Percentiles rank a stretch among this genome's conserved stretches.
These are phyloP conservation scores for Gobio occitaniae DNA, from an alignment of 2,797 vertebrate species.

Conservation along the genomic window DNA sequence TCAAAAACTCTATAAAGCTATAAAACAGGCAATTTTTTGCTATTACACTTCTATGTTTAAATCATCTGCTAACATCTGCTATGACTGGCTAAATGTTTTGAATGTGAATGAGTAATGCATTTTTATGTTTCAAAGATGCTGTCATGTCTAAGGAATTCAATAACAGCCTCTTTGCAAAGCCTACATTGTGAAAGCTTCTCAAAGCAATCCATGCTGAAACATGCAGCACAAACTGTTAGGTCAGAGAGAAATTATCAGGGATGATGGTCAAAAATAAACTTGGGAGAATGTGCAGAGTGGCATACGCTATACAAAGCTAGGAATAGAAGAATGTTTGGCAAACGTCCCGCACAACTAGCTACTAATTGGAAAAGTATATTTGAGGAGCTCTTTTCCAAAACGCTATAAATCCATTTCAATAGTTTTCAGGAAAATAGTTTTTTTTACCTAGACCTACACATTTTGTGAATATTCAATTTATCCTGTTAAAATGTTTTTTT, in stretches of 20 bases:
- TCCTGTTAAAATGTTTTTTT: too few species aligned
- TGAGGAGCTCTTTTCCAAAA: too few species aligned
- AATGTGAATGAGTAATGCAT: neutral
- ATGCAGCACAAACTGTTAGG: neutral
- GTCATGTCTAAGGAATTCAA: neutral
- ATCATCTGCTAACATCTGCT: neutral
- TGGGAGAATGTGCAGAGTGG: neutral
- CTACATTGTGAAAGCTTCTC: neutral
- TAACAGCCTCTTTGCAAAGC: neutral
- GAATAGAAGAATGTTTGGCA: neutral
- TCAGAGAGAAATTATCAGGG: neutral
- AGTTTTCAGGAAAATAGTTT: too few species aligned
- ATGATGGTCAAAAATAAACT: neutral
- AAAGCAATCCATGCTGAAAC: constrained; percentile 9
- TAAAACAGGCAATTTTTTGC: neutral
- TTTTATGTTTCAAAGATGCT: neutral
- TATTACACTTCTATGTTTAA: neutral
- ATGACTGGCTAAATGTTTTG: neutral
- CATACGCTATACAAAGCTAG: constrained; percentile 6
- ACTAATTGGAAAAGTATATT: neutral
- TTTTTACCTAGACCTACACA: too few species aligned
- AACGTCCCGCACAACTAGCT: neutral
- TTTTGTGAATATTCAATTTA: too few species aligned
- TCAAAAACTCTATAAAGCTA: neutral
- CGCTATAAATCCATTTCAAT: too few species aligned